These are phyloP conservation scores for Paraescarpia echinospica DNA, from an alignment of 1,140 invertebrate genomes.

Conservation along the genomic window DNA sequence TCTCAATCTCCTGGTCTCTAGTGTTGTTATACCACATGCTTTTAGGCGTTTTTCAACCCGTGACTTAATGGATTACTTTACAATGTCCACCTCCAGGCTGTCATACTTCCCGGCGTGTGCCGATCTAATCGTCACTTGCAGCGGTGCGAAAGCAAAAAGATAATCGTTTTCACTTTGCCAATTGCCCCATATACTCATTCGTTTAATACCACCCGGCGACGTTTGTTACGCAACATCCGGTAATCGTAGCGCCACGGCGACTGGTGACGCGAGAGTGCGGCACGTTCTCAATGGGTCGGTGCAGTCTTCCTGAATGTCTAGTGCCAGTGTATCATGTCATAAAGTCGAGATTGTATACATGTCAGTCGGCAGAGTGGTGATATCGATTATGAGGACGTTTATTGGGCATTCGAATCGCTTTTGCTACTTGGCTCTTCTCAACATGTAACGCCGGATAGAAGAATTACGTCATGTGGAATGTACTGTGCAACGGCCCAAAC, in stretches of 20 bases:
- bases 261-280: not conserved
- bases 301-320: not conserved
- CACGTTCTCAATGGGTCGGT: not conserved
- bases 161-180: not conserved
- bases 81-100: not conserved
- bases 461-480: not conserved
- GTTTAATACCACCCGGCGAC: not conserved
- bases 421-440: not conserved
- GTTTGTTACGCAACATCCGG: not conserved
- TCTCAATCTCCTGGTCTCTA: too few relatives aligned
- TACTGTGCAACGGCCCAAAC: not conserved
- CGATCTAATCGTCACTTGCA: not conserved
- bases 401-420: not conserved
- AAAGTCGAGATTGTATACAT: not conserved
- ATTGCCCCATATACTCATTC: not conserved
- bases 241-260: not conserved
- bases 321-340: not conserved
- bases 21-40: too few relatives aligned
- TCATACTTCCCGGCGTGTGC: not conserved
- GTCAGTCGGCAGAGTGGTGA: not conserved
- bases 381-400: not conserved
- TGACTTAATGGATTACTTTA: not conserved
- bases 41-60: too few relatives aligned
- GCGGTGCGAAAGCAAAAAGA: not conserved
- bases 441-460: not conserved